A percentile compares a stretch with the other conserved stretches of the same genome.
These are phyloP conservation scores for Brotula barbata DNA, from an alignment of 2,797 vertebrate species.

Conservation along the genomic window DNA sequence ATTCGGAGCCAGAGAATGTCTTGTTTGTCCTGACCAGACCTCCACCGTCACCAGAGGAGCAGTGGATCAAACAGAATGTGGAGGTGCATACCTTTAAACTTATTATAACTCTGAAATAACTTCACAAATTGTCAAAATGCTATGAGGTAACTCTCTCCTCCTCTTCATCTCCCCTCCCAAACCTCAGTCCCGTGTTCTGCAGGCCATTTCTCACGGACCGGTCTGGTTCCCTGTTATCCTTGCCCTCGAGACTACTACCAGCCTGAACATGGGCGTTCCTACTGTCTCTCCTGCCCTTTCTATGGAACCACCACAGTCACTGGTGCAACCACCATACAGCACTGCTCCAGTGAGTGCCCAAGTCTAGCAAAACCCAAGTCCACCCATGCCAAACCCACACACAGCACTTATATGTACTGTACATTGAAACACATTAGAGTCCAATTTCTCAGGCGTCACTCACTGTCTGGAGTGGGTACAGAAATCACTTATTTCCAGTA, in stretches of 20 bases:
- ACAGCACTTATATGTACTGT: background rate
- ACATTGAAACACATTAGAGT: background rate
- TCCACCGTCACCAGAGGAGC: conserved; percentile 94
- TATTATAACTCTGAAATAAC: conserved; percentile 12
- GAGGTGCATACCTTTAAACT: conserved; percentile 78
- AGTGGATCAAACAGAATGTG: conserved; percentile 87
- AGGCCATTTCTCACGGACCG: conserved; percentile 94
- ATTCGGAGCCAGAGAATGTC: conserved; percentile 85
- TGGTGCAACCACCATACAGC: conserved; percentile 90
- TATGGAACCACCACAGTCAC: conserved; percentile 91
- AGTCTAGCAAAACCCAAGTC: no score
- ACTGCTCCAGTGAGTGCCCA: conserved; percentile 91
- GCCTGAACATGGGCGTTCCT: conserved; percentile 90
- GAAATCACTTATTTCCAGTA: conserved; percentile 22
- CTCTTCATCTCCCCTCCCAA: background rate
- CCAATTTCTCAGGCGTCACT: background rate
- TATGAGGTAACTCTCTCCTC: conserved; percentile 24
- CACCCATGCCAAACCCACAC: background rate
- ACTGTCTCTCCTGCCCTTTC: conserved; percentile 95
- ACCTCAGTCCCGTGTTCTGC: conserved; percentile 87
- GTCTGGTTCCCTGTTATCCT: conserved; percentile 90
- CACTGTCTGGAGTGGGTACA: conserved; percentile 1
- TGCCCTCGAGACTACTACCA: conserved; percentile 98
- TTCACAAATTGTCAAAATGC: conserved; percentile 1
- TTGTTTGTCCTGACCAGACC: conserved; percentile 84